Conservation (phyloP, 2,888 invertebrate genomes). For the Drosophila helvetica region DNA sequence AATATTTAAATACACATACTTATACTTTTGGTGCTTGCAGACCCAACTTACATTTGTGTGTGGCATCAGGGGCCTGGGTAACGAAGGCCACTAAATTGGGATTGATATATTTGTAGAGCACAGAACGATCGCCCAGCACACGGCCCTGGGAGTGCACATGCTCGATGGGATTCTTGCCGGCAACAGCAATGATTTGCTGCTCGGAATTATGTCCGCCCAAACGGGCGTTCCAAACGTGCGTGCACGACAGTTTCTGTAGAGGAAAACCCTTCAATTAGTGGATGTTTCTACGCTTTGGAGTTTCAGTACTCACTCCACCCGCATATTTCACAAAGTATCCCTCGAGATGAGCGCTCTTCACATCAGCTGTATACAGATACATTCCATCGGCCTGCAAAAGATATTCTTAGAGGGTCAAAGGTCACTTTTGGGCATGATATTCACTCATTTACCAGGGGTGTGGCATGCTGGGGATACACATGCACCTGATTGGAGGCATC, state of each 20-base stretch:
- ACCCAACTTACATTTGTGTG: conserved; percentile 88
- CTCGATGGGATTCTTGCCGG: conserved; percentile 88
- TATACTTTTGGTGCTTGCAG: background rate
- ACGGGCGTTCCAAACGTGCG: conserved; percentile 90
- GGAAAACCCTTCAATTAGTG: background rate
- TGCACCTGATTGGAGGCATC: conserved; percentile 88
- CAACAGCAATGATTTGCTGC: conserved; percentile 87
- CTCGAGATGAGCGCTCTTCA: conserved; percentile 85
- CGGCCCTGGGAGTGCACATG: conserved; percentile 97
- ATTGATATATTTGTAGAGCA: conserved; percentile 99
- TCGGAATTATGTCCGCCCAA: conserved; percentile 86
- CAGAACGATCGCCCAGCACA: conserved; percentile 96
- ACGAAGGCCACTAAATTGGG: conserved; percentile 96
- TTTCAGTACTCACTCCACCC: conserved; percentile 69
- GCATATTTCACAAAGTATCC: conserved; percentile 86
- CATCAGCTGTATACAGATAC: conserved; percentile 88
- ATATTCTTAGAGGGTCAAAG: background rate
- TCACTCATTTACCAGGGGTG: conserved; percentile 73
- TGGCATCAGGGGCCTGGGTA: conserved; percentile 89
- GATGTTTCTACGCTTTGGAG: background rate
- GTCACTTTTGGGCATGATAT: background rate
- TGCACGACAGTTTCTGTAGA: conserved; percentile 86
- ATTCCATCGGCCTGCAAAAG: conserved; percentile 83
- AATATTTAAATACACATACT: too few species aligned
- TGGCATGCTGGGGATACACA: conserved; percentile 87